Evolutionary conservation across 2,113 vertebrate genomes (phyloP).

Genomic region (Sylvia atricapilla): DNA sequence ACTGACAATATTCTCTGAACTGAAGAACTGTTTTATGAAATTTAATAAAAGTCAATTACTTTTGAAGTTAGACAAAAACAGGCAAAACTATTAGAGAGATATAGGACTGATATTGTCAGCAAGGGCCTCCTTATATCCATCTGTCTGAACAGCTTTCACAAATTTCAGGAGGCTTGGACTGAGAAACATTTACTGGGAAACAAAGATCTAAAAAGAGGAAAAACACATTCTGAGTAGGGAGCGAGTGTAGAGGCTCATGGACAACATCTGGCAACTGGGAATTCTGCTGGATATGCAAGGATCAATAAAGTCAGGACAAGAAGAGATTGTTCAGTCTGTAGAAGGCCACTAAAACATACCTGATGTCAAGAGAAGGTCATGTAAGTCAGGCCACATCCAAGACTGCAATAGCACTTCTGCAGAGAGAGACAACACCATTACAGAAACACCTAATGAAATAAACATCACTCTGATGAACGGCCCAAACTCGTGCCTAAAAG

Average conservation of each 20-base stretch:
- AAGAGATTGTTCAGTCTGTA: background rate
- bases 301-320: background rate
- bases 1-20: background rate
- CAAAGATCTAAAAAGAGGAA: background rate
- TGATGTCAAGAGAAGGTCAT: background rate
- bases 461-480: background rate
- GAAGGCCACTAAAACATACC: background rate
- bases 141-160: background rate
- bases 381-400: rapidly evolving
- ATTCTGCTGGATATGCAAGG: background rate
- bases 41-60: background rate
- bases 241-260: rapidly evolving
- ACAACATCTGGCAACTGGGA: background rate
- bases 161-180: background rate
- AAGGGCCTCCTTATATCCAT: background rate
- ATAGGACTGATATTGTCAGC: background rate
- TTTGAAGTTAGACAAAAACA: background rate
- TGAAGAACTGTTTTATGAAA: background rate
- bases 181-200: background rate
- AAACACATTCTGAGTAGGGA: background rate
- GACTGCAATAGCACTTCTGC: background rate
- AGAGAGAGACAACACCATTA: background rate
- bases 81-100: background rate
- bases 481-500: background rate
- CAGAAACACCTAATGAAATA: background rate